A percentile compares a stretch with the other conserved stretches of the same genome.
These are phyloP conservation scores for Thyatira batis DNA, from an alignment of 2,888 invertebrate species.

Conservation along the genomic window DNA sequence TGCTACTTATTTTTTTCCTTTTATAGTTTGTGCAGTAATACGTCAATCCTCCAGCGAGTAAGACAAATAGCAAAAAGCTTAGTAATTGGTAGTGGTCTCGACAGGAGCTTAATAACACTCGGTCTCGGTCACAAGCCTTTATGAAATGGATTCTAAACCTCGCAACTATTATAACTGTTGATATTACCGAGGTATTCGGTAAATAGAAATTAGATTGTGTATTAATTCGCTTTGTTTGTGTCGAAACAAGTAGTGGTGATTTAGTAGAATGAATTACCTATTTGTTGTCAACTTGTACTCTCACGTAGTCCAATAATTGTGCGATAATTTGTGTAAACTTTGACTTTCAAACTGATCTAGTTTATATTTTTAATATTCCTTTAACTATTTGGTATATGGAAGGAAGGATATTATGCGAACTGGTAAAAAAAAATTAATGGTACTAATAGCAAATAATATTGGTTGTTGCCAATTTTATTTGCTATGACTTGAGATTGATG, in stretches of 20 bases:
- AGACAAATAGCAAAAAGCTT: constrained; percentile 37
- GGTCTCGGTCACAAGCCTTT: constrained; percentile 36
- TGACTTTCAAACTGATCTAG: too few species aligned
- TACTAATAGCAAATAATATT: too few species aligned
- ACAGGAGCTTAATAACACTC: constrained; percentile 48
- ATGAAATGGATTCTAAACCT: constrained; percentile 33
- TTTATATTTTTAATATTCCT: too few species aligned
- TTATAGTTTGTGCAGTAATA: constrained; percentile 38
- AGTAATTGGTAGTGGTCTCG: constrained; percentile 49
- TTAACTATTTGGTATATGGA: too few species aligned
- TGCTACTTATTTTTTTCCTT: constrained; percentile 21
- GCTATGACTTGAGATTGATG: too few species aligned
- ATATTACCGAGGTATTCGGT: constrained; percentile 16
- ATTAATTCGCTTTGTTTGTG: neutral
- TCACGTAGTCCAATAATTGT: too few species aligned
- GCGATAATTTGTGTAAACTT: too few species aligned
- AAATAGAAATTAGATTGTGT: neutral
- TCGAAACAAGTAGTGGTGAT: neutral
- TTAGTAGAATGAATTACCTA: neutral
- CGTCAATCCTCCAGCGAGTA: constrained; percentile 39
- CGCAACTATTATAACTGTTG: constrained; percentile 14
- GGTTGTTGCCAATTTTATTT: too few species aligned
- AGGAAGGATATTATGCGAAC: too few species aligned
- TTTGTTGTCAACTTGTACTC: neutral
- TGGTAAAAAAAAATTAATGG: too few species aligned